Conservation (phyloP, 2,113 vertebrate species). For the Turnix velox region DNA sequence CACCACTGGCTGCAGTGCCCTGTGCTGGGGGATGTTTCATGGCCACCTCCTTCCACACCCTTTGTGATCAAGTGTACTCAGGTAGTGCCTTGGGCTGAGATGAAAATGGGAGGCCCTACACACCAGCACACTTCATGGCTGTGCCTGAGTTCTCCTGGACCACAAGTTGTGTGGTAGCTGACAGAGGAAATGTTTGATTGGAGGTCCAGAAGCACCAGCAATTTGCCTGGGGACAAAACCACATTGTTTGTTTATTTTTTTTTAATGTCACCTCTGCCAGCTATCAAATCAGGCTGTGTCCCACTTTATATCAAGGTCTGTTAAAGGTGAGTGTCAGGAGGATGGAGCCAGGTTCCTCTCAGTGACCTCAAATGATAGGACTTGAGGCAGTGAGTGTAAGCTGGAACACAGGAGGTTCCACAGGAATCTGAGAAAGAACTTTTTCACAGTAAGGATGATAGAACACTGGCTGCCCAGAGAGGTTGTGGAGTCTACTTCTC, state of each 20-base stretch:
- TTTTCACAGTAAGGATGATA: slow-evolving; percentile 61
- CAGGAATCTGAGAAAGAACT: too few relatives aligned
- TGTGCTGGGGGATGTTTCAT: neutral
- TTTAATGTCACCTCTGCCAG: neutral
- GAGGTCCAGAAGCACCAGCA: neutral
- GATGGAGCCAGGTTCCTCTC: too few relatives aligned
- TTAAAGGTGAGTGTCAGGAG: too few relatives aligned
- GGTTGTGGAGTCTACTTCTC: too few relatives aligned
- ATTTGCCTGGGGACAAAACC: neutral
- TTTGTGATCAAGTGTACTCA: neutral
- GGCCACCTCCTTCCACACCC: neutral
- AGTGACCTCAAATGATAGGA: too few relatives aligned
- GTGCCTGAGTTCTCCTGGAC: neutral
- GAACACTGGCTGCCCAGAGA: slow-evolving; percentile 40
- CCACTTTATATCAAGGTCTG: neutral
- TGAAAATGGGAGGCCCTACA: neutral
- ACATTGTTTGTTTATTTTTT: neutral
- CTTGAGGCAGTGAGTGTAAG: too few relatives aligned
- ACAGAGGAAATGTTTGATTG: neutral
- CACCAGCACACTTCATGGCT: neutral
- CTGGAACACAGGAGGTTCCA: too few relatives aligned
- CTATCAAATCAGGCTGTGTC: neutral
- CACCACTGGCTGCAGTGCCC: neutral
- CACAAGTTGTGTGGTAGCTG: neutral
- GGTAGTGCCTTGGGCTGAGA: neutral